Evolutionary conservation across 2,113 vertebrate species (phyloP), one percentile per base, ranked within the genome.

Genomic region (Caranx ignobilis): DNA sequence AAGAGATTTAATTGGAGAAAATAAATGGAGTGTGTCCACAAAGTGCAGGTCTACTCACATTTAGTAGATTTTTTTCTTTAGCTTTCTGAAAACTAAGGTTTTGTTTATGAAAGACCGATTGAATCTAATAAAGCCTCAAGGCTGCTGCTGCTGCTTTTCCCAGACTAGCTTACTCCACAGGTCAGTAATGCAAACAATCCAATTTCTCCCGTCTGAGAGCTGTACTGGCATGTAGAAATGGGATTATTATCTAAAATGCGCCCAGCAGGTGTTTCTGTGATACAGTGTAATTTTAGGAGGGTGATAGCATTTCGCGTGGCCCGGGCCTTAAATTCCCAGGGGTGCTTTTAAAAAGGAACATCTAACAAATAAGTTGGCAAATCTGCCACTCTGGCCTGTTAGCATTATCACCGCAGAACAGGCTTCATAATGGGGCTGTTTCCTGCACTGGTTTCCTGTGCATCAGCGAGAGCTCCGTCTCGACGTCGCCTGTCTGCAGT

Each of bases 1-100:
- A 94, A 92, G 88, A 83, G 81, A 91, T 93, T 94, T 94, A 94
- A 94, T 94, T 94, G 93, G 91, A 85, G 83, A 74, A 90, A 94
- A 92, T 90, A 92, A 92, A 93, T 93, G 91, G 89, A 92, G 91
- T 92, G 91, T 93, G 90, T 92, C 90, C 78, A 77, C 90, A 85
- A 91, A 90, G 88, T 88, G 90, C 86, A 70, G 83, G 79, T 83
- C 84, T 82, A 37, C 76, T 68, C 82, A 82, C 90, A 86, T 89
- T 90, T 89, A 89, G 84, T 52, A 61, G 74, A 75, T 82, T 83
- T 82, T 57, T 78, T 45, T 82, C 80, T 82, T 54, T 59, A 60
- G 50, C 73, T 81, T 89, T 88, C 77, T 73, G 52, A 90, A 83
- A 92, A 88, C 84, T 77, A 78, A 75, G 84, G 78, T 87, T 91